These are phyloP conservation scores for Eledona agricola DNA, from an alignment of 2,888 invertebrate genomes.

Conservation along the genomic window DNA sequence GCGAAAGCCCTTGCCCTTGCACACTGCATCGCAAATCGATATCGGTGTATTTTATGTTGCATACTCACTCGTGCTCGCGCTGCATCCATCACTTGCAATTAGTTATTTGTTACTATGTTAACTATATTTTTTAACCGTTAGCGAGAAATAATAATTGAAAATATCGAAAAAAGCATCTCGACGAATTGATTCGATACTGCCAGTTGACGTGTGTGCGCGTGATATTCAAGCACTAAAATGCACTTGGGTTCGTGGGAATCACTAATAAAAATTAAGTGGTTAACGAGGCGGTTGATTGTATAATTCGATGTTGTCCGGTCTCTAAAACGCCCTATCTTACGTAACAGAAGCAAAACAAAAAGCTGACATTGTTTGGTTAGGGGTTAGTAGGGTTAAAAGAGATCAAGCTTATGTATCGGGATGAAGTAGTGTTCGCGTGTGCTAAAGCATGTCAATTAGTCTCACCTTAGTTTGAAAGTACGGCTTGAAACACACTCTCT, in stretches of 20 bases:
- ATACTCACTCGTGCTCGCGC: no score
- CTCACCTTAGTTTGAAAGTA: constrained; percentile 34
- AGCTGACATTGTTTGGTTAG: neutral
- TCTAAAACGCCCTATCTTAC: constrained; percentile 20
- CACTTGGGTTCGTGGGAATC: constrained; percentile 17
- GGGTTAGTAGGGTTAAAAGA: constrained; percentile 4
- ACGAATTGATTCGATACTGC: no score
- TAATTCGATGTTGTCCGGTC: constrained; percentile 16
- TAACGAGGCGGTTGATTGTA: constrained; percentile 29
- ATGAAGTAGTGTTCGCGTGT: neutral
- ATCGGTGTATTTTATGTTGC: constrained; percentile 23
- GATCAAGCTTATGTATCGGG: neutral
- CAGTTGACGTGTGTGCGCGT: neutral
- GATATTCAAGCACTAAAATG: constrained; percentile 4
- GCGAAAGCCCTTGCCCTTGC: constrained; percentile 3
- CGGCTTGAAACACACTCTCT: constrained; percentile 56
- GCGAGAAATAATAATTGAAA: no score
- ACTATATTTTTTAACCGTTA: no score
- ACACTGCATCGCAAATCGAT: constrained; percentile 17
- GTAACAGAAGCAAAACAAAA: constrained; percentile 13
- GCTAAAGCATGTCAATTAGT: constrained; percentile 1
- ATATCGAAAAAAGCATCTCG: no score
- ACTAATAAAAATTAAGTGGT: constrained; percentile 32
- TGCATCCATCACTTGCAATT: no score
- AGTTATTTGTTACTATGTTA: no score